These are phyloP conservation scores for Addax nasomaculatus DNA, from an alignment of 2,113 vertebrate species.

Conservation along the genomic window DNA sequence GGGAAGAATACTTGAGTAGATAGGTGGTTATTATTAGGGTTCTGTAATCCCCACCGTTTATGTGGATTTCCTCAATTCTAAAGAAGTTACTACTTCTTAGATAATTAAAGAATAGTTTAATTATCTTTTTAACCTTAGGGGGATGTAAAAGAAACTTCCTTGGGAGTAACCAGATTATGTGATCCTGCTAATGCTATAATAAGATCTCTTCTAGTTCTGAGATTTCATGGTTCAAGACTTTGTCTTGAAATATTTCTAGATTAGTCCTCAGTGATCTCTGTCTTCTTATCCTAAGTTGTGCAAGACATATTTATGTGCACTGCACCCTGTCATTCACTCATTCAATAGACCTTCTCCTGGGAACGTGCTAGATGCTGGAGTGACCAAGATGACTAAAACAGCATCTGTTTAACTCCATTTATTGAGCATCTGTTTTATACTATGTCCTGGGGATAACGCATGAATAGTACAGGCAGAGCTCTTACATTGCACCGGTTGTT, in stretches of 20 bases:
- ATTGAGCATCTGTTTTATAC: neutral
- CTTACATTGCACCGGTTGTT: neutral
- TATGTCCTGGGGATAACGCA: neutral
- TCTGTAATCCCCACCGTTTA: neutral
- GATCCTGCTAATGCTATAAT: neutral
- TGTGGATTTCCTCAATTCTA: neutral
- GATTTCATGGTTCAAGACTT: neutral
- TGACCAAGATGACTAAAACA: neutral
- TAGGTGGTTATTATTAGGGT: neutral
- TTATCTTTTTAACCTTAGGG: neutral
- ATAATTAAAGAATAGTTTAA: neutral
- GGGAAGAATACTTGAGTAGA: neutral
- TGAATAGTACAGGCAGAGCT: neutral
- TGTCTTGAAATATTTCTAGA: slow-evolving; percentile 7
- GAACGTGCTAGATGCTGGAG: neutral
- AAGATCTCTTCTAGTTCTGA: neutral
- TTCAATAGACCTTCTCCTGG: neutral
- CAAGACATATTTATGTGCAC: neutral
- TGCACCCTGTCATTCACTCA: neutral
- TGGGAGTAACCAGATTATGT: neutral
- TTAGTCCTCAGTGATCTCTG: neutral
- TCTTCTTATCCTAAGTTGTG: neutral
- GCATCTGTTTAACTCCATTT: neutral
- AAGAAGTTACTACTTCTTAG: neutral
- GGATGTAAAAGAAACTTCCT: neutral